Percentiles rank a stretch among this genome's conserved stretches.
Conservation (phyloP, 1,140 invertebrate species). For the Capitella teleta region DNA sequence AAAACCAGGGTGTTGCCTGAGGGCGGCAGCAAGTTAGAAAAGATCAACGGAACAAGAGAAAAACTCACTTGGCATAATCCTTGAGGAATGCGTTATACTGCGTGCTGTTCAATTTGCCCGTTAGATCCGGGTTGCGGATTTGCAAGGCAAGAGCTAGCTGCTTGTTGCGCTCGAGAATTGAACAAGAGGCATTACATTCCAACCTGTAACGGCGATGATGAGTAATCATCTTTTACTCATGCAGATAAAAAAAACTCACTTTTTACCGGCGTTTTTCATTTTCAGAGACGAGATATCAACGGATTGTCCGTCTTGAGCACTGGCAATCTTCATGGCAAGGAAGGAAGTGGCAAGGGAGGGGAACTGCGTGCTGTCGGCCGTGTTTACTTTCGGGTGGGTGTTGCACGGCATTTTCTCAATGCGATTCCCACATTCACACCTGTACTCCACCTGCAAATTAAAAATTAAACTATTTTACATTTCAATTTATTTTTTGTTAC, state of each 20-base stretch:
- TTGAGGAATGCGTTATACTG: conserved; percentile 79
- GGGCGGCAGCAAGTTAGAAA: neutral
- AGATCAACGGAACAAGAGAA: neutral
- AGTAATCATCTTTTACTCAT: neutral
- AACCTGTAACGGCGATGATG: conserved; percentile 47
- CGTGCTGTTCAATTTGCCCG: conserved; percentile 54
- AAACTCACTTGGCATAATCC: conserved; percentile 60
- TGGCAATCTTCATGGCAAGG: conserved; percentile 58
- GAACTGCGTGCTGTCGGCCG: neutral
- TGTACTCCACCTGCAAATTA: too few relatives aligned
- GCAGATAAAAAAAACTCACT: neutral
- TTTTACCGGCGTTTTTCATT: neutral
- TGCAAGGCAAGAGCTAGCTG: conserved; percentile 77
- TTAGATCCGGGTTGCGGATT: conserved; percentile 76
- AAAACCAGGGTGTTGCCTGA: neutral
- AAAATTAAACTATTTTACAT: too few relatives aligned
- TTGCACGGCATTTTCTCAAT: neutral
- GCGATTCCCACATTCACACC: neutral
- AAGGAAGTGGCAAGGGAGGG: conserved; percentile 49
- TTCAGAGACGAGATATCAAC: conserved; percentile 46
- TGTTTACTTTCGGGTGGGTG: neutral
- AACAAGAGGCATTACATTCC: conserved; percentile 87
- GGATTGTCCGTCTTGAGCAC: conserved; percentile 56
- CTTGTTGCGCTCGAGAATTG: conserved; percentile 70
- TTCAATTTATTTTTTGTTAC: too few relatives aligned